Base-by-base conservation (phyloP, 2,797 vertebrate genomes). In the Dipus sagitta region DNA sequence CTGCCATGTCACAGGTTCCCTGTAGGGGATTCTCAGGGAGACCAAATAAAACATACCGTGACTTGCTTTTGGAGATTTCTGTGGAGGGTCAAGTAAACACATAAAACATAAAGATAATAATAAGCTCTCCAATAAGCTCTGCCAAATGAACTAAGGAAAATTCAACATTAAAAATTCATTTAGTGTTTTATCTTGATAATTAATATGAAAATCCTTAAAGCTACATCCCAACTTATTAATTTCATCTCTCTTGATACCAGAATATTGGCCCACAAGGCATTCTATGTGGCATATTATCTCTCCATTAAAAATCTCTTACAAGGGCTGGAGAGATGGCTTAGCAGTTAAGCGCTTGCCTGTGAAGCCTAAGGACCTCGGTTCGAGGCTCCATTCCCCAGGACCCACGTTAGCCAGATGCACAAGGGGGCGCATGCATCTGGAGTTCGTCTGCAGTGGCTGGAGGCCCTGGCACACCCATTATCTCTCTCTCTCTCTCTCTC, bases 141-240 rank as follows among this genome's bases (percentile, higher is more conserved):
- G 54, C 18, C 24, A 83, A 67, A 18, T 83, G 81, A 92, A 13
- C 79, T 75, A 67, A 30, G n/a, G n/a, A 75, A 81, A 83, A 94
- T 28, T 81, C 13, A 60, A 38, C 75, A 95, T 92, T 60, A 34
- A 76, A 18, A 70, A 21, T 89, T 87, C 78, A 68, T 88, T 87
- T 92, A 38, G 18, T 85, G 3, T 13, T 60, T 81, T 89, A 80
- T 20, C 38, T 67, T 84, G 71, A 78, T 78, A 91, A 83, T 83
- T 90, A 30, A 74, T 75, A 83, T 60, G 42, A 65, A 91, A 92
- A 68, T 67, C 62, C 21, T 80, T 90, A 70, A 90, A 91, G 47
- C 28, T 88, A 70, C 54, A 67, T 92, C n/a, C 24, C 10, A 78
- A 34, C 72, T 84, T 76, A 74, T 38, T 88, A 87, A 71, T 23